Evolutionary conservation across 2,888 invertebrate species (phyloP), one percentile per base, ranked within the genome.

Genomic region (Autographa gamma): DNA sequence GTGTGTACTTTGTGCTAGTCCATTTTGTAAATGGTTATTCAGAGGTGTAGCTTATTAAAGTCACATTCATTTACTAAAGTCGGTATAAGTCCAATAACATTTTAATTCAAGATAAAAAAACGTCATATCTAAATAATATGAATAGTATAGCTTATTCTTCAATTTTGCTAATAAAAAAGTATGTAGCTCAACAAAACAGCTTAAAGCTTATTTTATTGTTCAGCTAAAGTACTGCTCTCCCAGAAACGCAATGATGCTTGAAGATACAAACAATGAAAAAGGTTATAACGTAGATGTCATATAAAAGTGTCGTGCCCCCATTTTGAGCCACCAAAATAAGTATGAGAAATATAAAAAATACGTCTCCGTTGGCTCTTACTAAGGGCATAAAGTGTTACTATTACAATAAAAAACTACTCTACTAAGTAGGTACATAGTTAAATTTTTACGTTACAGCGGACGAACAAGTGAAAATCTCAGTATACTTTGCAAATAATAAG

Each of bases 321-420:
- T 77, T 80, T 69, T 69, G 63, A 63, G 63, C 69, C 54, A 70
- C 71, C 73, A 69, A 80, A 77, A 80, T 76, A 78, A 70, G 66
- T 71, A 78, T 71, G 65, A 71, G 67, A 67, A 75, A 74, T 71
- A 78, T 78, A 80, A 78, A 77, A 79, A 78, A 79, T 79, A 78
- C 76, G 67, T 80, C 59, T 74, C 67, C 63, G 48, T 60, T 63
- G 69, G 73, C 75, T 80, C 77, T 80, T 80, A 79, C 76, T 65
- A 61, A 32, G 60, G 68, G 67, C 66, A 67, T 80, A 76, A 80
- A 80, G 69, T 73, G 73, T 78, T 62, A 80, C 74, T 74, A 75
- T 80, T 78, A 71, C 81, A 73, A 80, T 80, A 79, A 79, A 79
- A 79, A 79, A 80, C 79, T 79, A 79, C 79, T 79, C 71, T 18